phyloP scores from a whole-genome alignment of 2,113 vertebrate genomes.

The Larimichthys polyactis region DNA sequence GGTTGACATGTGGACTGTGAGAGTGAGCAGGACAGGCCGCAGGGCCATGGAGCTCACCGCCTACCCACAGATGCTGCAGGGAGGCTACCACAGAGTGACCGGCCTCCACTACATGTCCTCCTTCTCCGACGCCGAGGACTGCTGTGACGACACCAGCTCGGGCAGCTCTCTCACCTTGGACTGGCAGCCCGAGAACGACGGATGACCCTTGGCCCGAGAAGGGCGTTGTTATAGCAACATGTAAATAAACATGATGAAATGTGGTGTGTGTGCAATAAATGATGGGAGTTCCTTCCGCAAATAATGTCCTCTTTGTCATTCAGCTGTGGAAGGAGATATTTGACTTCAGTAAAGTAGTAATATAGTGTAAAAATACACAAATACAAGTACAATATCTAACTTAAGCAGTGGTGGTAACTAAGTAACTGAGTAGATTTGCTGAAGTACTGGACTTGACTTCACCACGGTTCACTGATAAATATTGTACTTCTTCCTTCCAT shows the following conservation, averaged over 20 bases:
- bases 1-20: conserved; percentile 78
- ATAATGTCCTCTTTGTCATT: background rate
- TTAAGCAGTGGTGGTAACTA: background rate
- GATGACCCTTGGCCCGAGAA: background rate
- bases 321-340: background rate
- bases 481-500: background rate
- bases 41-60: conserved; percentile 74
- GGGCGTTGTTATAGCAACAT: background rate
- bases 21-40: conserved; percentile 43
- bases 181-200: conserved; percentile 63
- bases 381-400: background rate
- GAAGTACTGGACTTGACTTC: background rate
- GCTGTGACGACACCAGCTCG: conserved; percentile 72
- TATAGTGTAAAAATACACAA: background rate
- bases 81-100: conserved; percentile 74
- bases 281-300: background rate
- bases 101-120: conserved; percentile 79
- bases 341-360: background rate
- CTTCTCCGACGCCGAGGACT: conserved; percentile 78
- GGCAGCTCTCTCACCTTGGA: conserved; percentile 71
- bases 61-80: conserved; percentile 65
- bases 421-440: background rate
- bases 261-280: conserved; percentile 38
- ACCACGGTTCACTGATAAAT: background rate
- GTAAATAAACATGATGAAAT: conserved; percentile 27